phyloP scores from a whole-genome alignment of 2,797 vertebrate species.

The Carduelis carduelis region DNA sequence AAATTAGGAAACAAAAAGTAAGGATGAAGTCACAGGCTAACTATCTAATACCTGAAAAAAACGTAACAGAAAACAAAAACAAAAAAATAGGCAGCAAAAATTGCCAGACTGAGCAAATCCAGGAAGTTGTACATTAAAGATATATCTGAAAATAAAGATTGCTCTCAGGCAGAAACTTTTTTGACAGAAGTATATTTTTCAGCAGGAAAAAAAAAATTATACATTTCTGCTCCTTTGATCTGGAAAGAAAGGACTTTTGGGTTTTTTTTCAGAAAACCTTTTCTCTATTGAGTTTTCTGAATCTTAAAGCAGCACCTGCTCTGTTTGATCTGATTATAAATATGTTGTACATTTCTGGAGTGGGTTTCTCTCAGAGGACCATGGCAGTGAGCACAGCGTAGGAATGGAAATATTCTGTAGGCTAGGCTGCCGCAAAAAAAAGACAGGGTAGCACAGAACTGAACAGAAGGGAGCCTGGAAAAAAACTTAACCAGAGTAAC shows the following conservation, averaged over 20 bases:
- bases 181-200: background rate
- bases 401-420: background rate
- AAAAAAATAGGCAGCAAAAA: background rate
- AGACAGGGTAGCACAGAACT: background rate
- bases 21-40: background rate
- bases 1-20: background rate
- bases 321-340: background rate
- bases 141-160: background rate
- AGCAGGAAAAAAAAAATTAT: background rate
- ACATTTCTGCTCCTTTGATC: background rate
- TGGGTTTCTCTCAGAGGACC: background rate
- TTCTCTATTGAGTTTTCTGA: background rate
- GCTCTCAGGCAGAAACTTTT: background rate
- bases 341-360: background rate
- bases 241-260: background rate
- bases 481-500: slow-evolving; percentile 1
- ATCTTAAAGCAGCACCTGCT: background rate
- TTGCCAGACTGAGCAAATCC: background rate
- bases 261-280: background rate
- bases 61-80: background rate
- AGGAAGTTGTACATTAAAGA: background rate
- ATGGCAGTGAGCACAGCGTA: background rate
- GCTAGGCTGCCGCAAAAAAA: background rate
- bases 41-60: background rate
- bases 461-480: background rate